Evolutionary conservation across 2,888 invertebrate genomes (phyloP), one percentile per base, ranked within the genome.

Genomic region (Lymantria monacha): DNA sequence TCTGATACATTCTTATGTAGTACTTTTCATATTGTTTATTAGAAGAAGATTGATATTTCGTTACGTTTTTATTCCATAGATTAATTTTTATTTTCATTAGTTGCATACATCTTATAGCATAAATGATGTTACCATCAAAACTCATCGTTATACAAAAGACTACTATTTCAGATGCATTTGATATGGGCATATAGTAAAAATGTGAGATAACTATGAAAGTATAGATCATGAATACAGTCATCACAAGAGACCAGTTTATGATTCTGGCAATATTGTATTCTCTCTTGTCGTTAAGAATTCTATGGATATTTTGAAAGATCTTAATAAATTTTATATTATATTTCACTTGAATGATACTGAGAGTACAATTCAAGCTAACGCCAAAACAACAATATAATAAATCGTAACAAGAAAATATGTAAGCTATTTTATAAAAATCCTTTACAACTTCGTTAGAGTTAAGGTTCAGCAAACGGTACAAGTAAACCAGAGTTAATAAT

Each of bases 301-400:
- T 53, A 12, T 65, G 56, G 3, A 57, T 12, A 14, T 51, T 40
- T 50, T 65, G 65, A 37, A 64, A 51, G 8, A 13, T 47, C 8
- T 59, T 31, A 12, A 65, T 42, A 0, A 61, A 47, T 7, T 14
- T 12, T 0, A 64, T 37, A 22, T 46, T 48, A 0, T 42, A 22
- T 3, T 54, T 47, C 0, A 48, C 49, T 10, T 57, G 8, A 7
- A 46, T 0, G 0, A 51, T n/a, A 13, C 22, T 14, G 0, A 33
- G 13, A 13, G 49, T 2, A 14, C 22, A 58, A 14, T 58, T 62
- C 0, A 55, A 1, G 7, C 45, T 12, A 12, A 44, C 54, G 7
- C 55, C 59, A 7, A 2, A 13, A 7, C 0, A 9, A n/a, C 46
- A 49, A n/a, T 43, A 51, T 7, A 42, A 1, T 0, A 48, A 22